phyloP scores from a whole-genome alignment of 2,888 invertebrate genomes.

The Oligia fasciuncula region DNA sequence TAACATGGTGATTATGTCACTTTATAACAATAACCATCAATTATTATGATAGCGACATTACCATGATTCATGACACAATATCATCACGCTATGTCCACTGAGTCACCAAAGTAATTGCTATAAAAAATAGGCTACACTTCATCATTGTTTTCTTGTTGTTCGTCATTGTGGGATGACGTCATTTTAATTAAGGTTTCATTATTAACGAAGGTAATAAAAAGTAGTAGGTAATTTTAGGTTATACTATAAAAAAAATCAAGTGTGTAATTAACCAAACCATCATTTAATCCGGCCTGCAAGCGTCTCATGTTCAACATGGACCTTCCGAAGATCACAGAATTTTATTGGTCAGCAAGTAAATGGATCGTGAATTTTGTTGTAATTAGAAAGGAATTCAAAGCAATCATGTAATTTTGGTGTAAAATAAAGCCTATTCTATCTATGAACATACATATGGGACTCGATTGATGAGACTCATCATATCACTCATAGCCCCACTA shows the following conservation, averaged over 20 bases:
- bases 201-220: constrained; percentile 2
- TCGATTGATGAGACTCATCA: too few relatives aligned
- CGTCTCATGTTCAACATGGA: background rate
- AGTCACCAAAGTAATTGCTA: constrained; percentile 67
- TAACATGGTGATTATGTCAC: constrained; percentile 23
- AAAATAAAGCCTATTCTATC: background rate
- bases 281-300: background rate
- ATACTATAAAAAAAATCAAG: background rate
- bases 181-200: constrained; percentile 45
- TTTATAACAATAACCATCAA: constrained; percentile 50
- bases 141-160: constrained; percentile 63
- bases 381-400: background rate
- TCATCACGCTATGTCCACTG: constrained; percentile 58
- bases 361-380: background rate
- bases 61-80: constrained; percentile 60
- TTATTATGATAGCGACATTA: constrained; percentile 41
- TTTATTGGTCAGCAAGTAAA: background rate
- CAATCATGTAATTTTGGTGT: background rate
- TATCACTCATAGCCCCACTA: too few relatives aligned
- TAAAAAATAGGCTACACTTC: constrained; percentile 57
- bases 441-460: too few relatives aligned
- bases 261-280: background rate
- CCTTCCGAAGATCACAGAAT: background rate
- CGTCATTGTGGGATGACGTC: constrained; percentile 55
- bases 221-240: constrained; percentile 4